Conservation (phyloP, 1,140 invertebrate genomes). For the Ceratosolen fusciceps region DNA sequence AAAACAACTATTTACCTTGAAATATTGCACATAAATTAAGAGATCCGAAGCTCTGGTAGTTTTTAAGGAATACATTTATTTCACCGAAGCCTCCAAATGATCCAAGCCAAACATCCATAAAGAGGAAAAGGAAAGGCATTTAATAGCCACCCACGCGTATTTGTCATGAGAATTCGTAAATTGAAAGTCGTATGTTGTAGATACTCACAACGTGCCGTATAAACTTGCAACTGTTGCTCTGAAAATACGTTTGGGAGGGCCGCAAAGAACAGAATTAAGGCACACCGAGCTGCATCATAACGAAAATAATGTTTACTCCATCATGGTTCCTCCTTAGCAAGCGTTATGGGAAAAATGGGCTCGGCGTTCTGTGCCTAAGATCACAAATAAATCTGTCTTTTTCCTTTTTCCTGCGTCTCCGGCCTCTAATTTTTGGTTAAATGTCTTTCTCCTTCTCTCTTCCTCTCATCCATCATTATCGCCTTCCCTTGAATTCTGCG, state of each 20-base stretch:
- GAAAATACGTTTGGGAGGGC: not conserved
- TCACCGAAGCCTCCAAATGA: not conserved
- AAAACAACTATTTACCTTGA: not conserved
- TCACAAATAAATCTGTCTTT: constrained; percentile 17
- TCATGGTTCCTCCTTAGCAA: not conserved
- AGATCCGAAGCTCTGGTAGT: not conserved
- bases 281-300: not conserved
- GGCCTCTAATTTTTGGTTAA: constrained; percentile 16
- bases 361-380: not conserved
- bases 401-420: constrained; percentile 11
- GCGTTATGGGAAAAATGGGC: constrained; percentile 14
- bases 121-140: not conserved
- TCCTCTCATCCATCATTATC: constrained; percentile 15
- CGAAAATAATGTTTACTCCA: not conserved
- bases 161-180: not conserved
- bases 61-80: not conserved
- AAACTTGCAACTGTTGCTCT: constrained; percentile 16
- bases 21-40: not conserved
- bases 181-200: not conserved
- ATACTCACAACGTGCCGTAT: constrained; percentile 9
- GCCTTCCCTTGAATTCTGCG: not conserved
- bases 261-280: not conserved
- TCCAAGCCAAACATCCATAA: not conserved
- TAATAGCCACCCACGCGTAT: not conserved
- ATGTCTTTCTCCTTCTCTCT: constrained; percentile 2